Percentiles rank a stretch among this genome's conserved stretches.
phyloP scores from a whole-genome alignment of 2,888 invertebrate species.

The Phyllotreta cruciferae region DNA sequence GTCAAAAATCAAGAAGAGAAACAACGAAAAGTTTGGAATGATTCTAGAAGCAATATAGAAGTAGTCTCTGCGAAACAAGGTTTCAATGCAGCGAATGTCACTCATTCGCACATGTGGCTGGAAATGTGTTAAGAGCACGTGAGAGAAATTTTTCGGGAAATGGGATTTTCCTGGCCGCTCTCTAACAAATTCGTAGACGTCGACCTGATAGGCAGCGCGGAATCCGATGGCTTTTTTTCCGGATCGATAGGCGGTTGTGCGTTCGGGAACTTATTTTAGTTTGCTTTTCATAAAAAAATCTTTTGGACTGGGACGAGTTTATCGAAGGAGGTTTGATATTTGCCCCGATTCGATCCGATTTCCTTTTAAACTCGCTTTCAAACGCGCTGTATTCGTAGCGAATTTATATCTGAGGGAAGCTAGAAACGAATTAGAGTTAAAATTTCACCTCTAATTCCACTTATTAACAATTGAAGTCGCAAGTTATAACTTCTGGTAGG shows the following conservation, averaged over 20 bases:
- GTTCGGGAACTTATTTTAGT: constrained; percentile 11
- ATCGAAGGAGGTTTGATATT: constrained; percentile 11
- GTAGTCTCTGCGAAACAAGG: constrained; percentile 16
- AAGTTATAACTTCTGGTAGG: constrained; percentile 1
- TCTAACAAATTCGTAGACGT: constrained; percentile 14
- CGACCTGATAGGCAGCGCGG: constrained; percentile 7
- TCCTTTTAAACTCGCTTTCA: background rate
- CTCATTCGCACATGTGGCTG: constrained; percentile 33
- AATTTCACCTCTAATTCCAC: background rate
- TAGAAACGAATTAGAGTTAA: too few relatives aligned
- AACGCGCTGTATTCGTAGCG: too few relatives aligned
- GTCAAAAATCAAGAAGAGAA: constrained; percentile 1
- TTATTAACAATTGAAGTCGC: constrained; percentile 8
- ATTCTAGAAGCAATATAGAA: constrained; percentile 1
- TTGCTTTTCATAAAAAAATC: constrained; percentile 10
- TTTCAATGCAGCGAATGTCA: constrained; percentile 31
- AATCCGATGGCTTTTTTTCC: constrained; percentile 9
- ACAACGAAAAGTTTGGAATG: background rate
- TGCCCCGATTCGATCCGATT: background rate
- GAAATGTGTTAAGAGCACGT: constrained; percentile 29
- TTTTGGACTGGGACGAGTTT: constrained; percentile 3
- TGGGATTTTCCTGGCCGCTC: constrained; percentile 11
- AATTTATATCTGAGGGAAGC: constrained; percentile 78
- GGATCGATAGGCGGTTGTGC: constrained; percentile 5
- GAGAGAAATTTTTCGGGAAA: constrained; percentile 28